A percentile compares a stretch with the other conserved stretches of the same genome.
These are phyloP conservation scores for Herpailurus yagouaroundi DNA, from an alignment of 2,113 vertebrate species.

Conservation along the genomic window DNA sequence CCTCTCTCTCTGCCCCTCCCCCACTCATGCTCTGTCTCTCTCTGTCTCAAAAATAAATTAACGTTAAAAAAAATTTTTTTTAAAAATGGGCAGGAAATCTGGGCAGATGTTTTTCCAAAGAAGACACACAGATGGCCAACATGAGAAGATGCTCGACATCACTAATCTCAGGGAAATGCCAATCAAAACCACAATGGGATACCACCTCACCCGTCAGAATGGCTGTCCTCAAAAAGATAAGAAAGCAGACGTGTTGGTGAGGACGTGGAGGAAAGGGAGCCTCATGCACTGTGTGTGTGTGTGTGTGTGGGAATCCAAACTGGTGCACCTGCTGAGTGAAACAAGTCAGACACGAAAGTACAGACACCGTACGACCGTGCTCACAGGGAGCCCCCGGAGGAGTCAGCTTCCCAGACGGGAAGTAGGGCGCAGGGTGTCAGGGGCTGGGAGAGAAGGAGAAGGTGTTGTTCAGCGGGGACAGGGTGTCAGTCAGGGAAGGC, in stretches of 20 bases:
- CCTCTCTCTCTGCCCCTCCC: too few species aligned
- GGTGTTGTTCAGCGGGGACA: neutral
- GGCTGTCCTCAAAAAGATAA: neutral
- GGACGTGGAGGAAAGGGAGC: neutral
- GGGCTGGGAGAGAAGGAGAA: neutral
- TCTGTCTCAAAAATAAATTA: too few species aligned
- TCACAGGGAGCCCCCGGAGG: neutral
- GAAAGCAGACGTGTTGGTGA: neutral
- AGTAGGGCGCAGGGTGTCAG: neutral
- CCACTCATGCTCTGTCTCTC: too few species aligned
- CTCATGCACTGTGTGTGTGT: too few species aligned
- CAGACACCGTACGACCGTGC: too few species aligned
- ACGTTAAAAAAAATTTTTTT: too few species aligned
- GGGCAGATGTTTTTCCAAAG: neutral
- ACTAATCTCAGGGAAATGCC: neutral
- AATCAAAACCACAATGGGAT: neutral
- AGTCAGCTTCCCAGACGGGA: neutral
- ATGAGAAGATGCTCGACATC: too few species aligned
- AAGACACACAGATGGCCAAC: neutral
- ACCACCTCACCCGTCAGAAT: neutral
- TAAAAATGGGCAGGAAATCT: neutral
- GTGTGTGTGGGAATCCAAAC: neutral
- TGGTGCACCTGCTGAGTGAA: neutral
- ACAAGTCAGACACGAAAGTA: neutral
- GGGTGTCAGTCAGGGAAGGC: neutral